Conservation (phyloP, 2,797 vertebrate genomes). For the Catamblyrhynchus diadema region DNA sequence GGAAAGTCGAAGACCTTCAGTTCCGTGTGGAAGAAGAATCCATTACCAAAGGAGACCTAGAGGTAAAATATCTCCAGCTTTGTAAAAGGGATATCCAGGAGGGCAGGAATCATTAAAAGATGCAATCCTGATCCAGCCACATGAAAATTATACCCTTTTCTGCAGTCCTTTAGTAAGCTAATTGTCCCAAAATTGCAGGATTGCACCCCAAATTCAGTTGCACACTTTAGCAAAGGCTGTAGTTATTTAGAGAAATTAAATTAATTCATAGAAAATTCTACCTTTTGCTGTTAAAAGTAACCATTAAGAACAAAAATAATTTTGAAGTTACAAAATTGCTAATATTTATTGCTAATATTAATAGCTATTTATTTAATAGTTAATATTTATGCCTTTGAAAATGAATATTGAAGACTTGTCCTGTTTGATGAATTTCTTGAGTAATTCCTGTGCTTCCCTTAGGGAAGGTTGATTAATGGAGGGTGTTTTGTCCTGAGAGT, state of each 20-base stretch:
- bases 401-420: background rate
- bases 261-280: background rate
- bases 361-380: background rate
- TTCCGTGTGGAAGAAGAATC: slow-evolving; percentile 98
- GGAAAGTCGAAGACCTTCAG: slow-evolving; percentile 98
- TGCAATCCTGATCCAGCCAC: background rate
- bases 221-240: background rate
- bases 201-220: background rate
- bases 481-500: background rate
- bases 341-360: too few relatives aligned
- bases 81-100: background rate
- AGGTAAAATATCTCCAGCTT: slow-evolving; percentile 84
- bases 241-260: background rate
- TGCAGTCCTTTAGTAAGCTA: background rate
- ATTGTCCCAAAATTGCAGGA: background rate
- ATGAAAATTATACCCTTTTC: background rate
- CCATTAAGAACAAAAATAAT: background rate
- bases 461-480: background rate
- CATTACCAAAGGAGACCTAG: slow-evolving; percentile 98
- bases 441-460: background rate
- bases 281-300: background rate
- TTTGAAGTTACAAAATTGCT: background rate
- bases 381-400: background rate
- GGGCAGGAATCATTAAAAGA: background rate
- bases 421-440: background rate